Evolutionary conservation across 2,797 vertebrate species (phyloP).

Genomic region (Neoniphon sammara): DNA sequence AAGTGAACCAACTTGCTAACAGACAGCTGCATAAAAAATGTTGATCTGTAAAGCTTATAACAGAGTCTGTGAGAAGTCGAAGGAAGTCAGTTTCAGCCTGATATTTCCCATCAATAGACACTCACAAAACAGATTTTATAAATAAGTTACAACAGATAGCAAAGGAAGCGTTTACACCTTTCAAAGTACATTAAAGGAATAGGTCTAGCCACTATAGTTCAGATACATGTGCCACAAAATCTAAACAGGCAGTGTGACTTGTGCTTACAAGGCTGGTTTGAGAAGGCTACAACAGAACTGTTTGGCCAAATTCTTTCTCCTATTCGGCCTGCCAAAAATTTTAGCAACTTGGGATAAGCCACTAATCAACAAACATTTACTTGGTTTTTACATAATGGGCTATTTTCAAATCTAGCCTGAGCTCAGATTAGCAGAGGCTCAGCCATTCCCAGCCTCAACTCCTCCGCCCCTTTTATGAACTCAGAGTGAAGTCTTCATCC

Average conservation of each 20-base stretch:
- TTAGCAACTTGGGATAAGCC: constrained; percentile 6
- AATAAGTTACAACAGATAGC: not conserved
- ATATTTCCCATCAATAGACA: not conserved
- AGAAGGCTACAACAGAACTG: not conserved
- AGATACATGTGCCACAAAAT: not conserved
- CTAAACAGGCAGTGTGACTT: not conserved
- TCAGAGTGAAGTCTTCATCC: constrained; percentile 20
- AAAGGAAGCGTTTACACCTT: not conserved
- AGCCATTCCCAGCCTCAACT: not conserved
- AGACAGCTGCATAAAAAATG: no score
- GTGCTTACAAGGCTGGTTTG: constrained; percentile 9
- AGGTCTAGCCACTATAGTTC: not conserved
- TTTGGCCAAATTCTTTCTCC: constrained; percentile 1
- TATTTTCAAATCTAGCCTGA: constrained; percentile 38
- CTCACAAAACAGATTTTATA: no score
- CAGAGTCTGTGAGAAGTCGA: no score
- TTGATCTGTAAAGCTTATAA: no score
- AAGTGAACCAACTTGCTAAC: no score
- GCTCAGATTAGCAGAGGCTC: constrained; percentile 7
- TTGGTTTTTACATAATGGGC: constrained; percentile 17
- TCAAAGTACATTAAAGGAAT: not conserved
- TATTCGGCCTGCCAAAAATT: constrained; percentile 21
- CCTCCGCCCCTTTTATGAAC: constrained; percentile 26
- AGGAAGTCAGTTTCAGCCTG: no score
- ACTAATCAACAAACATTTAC: constrained; percentile 29